phyloP scores from a whole-genome alignment of 2,888 invertebrate genomes.

The Parascotia fuliginaria region DNA sequence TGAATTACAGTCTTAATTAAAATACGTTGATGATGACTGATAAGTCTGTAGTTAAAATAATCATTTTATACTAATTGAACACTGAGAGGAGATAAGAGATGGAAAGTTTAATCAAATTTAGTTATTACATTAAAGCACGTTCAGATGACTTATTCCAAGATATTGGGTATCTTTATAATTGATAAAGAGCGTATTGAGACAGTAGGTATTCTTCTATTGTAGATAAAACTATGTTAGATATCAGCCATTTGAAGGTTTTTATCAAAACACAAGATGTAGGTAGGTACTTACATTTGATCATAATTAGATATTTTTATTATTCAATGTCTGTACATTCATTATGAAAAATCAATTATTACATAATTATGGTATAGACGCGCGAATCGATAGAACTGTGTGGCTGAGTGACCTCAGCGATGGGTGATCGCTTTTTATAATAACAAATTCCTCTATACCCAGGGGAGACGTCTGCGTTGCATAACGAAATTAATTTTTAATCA shows the following conservation, averaged over 20 bases:
- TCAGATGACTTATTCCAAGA: conserved; percentile 13
- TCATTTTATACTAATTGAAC: conserved; percentile 41
- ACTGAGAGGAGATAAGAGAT: conserved; percentile 13
- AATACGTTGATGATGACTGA: conserved; percentile 15
- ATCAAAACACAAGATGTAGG: not conserved
- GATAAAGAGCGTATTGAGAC: conserved; percentile 27
- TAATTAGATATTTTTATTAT: not conserved
- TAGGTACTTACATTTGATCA: not conserved
- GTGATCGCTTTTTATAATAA: no score
- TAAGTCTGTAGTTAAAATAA: not conserved
- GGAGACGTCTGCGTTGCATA: no score
- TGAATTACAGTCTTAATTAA: conserved; percentile 7
- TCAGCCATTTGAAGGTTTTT: not conserved
- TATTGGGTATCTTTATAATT: conserved; percentile 25
- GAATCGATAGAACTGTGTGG: no score
- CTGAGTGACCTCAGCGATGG: no score
- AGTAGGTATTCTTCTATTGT: conserved; percentile 20
- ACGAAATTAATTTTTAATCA: no score
- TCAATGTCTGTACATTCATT: not conserved
- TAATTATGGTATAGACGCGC: no score
- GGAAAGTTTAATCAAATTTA: conserved; percentile 19
- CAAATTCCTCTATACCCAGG: no score
- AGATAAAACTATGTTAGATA: conserved; percentile 14
- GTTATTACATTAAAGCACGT: conserved; percentile 29
- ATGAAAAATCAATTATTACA: no score